Evolutionary conservation across 2,797 vertebrate genomes (phyloP).

Genomic region (Emys orbicularis): DNA sequence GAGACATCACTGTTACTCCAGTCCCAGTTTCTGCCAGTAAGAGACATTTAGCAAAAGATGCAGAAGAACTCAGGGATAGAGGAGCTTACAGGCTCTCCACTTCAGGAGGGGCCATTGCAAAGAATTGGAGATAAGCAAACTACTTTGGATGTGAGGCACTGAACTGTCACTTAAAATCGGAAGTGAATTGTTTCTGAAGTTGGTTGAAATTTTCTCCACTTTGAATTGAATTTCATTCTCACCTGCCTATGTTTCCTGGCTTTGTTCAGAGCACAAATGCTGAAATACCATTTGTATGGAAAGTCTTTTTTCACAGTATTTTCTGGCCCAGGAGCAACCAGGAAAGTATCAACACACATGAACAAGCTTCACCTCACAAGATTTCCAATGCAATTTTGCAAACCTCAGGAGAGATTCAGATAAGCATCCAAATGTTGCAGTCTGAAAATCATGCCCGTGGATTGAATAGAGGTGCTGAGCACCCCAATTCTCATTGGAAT

Average conservation of each 20-base stretch:
- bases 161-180: slow-evolving; percentile 26
- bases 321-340: slow-evolving; percentile 50
- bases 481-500: neutral
- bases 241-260: neutral
- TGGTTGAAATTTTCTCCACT: slow-evolving; percentile 44
- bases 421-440: slow-evolving; percentile 49
- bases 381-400: slow-evolving; percentile 45
- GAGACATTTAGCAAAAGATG: neutral
- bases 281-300: slow-evolving; percentile 38
- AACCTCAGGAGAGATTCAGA: slow-evolving; percentile 38
- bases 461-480: neutral
- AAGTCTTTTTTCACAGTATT: slow-evolving; percentile 4
- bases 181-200: neutral
- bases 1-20: neutral
- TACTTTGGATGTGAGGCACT: slow-evolving; percentile 1
- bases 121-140: slow-evolving; percentile 11
- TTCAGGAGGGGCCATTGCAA: neutral
- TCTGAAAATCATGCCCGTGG: neutral
- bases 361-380: slow-evolving; percentile 52
- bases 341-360: slow-evolving; percentile 43
- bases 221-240: slow-evolving; percentile 47
- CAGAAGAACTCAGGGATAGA: neutral
- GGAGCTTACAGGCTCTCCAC: neutral
- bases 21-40: neutral
- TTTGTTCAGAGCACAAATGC: neutral